phyloP scores from a whole-genome alignment of 2,113 vertebrate species.

The Pangasianodon gigas region DNA sequence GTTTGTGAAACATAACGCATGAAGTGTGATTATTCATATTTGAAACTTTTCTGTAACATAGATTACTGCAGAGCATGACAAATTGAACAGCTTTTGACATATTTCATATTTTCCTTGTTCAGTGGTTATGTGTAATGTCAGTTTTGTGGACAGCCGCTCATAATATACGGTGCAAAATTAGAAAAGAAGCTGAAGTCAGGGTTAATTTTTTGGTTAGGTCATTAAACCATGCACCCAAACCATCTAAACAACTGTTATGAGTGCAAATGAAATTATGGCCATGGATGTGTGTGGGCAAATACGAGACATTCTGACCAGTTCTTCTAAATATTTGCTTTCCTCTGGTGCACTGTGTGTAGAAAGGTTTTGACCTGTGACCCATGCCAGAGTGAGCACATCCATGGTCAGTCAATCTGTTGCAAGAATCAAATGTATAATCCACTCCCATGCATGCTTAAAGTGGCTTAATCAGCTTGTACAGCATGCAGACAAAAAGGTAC shows the following conservation, averaged over 20 bases:
- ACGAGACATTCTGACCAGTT: not conserved
- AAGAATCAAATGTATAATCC: not conserved
- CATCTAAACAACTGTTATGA: not conserved
- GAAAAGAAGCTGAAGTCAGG: not conserved
- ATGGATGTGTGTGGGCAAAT: not conserved
- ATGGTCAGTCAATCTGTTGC: not conserved
- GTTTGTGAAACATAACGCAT: too few species aligned
- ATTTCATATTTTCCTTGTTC: too few species aligned
- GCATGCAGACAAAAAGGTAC: not conserved
- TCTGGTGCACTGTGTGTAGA: not conserved
- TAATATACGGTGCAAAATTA: not conserved
- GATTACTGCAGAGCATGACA: too few species aligned
- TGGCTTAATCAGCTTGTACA: not conserved
- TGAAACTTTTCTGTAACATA: too few species aligned
- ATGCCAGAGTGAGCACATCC: not conserved
- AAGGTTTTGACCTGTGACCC: not conserved
- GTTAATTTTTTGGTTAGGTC: not conserved
- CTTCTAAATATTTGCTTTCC: not conserved
- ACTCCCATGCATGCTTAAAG: not conserved
- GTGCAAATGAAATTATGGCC: not conserved
- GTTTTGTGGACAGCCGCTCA: too few species aligned
- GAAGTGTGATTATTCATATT: too few species aligned
- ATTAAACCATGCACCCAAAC: not conserved
- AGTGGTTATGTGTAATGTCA: too few species aligned
- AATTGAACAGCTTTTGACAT: too few species aligned